Percentiles rank a stretch among this genome's conserved stretches.
Evolutionary conservation across 2,888 invertebrate genomes (phyloP).

Genomic region (Limnephilus rhombicus): DNA sequence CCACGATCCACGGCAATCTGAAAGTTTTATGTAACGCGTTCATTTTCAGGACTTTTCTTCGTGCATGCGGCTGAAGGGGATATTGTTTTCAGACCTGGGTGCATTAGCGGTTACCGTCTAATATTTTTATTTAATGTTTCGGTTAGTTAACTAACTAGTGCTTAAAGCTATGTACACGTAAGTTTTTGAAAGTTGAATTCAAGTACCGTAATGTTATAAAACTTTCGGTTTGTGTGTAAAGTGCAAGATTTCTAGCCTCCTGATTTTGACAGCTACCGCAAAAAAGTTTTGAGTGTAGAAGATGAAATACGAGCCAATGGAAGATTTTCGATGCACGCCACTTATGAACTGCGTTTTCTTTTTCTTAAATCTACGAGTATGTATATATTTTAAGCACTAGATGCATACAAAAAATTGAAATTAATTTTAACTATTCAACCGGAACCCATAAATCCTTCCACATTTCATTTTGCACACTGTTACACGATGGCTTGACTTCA

Average conservation of each 20-base stretch:
- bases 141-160: neutral
- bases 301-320: no score
- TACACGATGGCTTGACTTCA: neutral
- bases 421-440: neutral
- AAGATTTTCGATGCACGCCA: no score
- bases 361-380: no score
- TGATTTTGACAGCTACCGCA: no score
- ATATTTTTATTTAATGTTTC: neutral
- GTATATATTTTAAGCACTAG: no score
- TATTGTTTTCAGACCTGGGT: neutral
- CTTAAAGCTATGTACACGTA: neutral
- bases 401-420: no score
- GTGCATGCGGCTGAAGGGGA: neutral
- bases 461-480: neutral
- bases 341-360: no score
- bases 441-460: neutral
- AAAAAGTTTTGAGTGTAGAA: no score
- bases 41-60: neutral
- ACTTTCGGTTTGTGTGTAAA: no score
- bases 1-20: neutral
- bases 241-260: no score
- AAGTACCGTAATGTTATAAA: no score
- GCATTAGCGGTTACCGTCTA: neutral
- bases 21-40: neutral
- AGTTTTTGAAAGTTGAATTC: neutral